phyloP scores from a whole-genome alignment of 2,797 vertebrate species.

The Pseudochaenichthys georgianus region DNA sequence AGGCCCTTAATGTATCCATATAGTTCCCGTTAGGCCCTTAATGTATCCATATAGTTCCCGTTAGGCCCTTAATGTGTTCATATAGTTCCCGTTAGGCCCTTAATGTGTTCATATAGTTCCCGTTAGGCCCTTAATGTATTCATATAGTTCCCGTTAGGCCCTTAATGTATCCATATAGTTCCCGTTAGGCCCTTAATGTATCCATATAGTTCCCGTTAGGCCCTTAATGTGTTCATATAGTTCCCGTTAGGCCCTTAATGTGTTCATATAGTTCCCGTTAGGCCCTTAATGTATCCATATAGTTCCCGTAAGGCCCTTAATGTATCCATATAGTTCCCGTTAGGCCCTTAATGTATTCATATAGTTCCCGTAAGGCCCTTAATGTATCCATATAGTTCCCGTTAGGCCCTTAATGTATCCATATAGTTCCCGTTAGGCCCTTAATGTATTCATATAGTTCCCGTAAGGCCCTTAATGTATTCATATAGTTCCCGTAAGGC shows the following conservation, averaged over 20 bases:
- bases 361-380: constrained; percentile 40
- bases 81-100: constrained; percentile 40
- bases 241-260: constrained; percentile 44
- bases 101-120: constrained; percentile 55
- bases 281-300: constrained; percentile 55
- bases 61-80: constrained; percentile 54
- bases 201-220: constrained; percentile 51
- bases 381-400: constrained; percentile 53
- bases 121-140: constrained; percentile 48
- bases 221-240: constrained; percentile 55
- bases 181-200: constrained; percentile 37
- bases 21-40: constrained; percentile 43
- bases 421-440: constrained; percentile 38
- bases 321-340: constrained; percentile 51
- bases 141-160: constrained; percentile 44
- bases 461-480: constrained; percentile 26
- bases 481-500: constrained; percentile 44
- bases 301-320: constrained; percentile 44
- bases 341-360: constrained; percentile 55
- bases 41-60: constrained; percentile 51
- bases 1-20: constrained; percentile 56
- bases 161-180: constrained; percentile 56
- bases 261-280: constrained; percentile 49
- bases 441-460: constrained; percentile 53
- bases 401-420: constrained; percentile 52